Base-by-base conservation (phyloP, 2,888 invertebrate genomes). In the Watsonalla binaria region DNA sequence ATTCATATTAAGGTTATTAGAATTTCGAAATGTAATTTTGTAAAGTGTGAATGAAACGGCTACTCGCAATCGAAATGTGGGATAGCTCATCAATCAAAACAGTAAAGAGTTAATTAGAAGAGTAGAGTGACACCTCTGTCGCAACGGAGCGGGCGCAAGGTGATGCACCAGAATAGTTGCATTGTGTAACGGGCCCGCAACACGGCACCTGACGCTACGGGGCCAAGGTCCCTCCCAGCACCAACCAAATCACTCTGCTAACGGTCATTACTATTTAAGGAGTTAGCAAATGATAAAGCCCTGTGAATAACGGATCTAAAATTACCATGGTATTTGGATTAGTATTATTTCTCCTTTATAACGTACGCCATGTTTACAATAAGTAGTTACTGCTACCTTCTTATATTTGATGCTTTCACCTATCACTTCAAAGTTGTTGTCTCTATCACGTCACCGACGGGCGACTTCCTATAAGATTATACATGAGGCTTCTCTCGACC, bases 91-190 rank as follows among this genome's bases (percentile, higher is more conserved):
- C 11, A 6, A 11, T 42, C 42, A 42, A 42, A 42, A 42, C 2
- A 11, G 11, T 42, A 42, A 42, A 42, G 42, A 42, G 42, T 11
- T 5, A 42, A 42, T 8, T 42, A 42, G 42, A n/a, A 11, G 47
- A 34, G 35, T 34, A 14, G n/a, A 45, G 13, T 42, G 54, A 42
- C 39, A 50, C 39, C 46, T 53, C 46, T 60, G 62, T 59, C 52
- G 62, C 61, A 61, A 58, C 58, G 52, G 35, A 46, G 52, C 54
- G 68, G 48, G 51, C 54, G 68, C 78, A 76, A 76, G 78, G 78
- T 73, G 72, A 80, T 75, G 79, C 76, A 76, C 80, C 70, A 76
- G 79, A 82, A 82, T 83, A 82, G 82, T 74, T 64, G 59, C 56
- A 66, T 81, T 82, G 81, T 78, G 81, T 80, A 82, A 81, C 71